Evolutionary conservation across 2,113 vertebrate genomes (phyloP).

Genomic region (Sinocyclocheilus grahami): DNA sequence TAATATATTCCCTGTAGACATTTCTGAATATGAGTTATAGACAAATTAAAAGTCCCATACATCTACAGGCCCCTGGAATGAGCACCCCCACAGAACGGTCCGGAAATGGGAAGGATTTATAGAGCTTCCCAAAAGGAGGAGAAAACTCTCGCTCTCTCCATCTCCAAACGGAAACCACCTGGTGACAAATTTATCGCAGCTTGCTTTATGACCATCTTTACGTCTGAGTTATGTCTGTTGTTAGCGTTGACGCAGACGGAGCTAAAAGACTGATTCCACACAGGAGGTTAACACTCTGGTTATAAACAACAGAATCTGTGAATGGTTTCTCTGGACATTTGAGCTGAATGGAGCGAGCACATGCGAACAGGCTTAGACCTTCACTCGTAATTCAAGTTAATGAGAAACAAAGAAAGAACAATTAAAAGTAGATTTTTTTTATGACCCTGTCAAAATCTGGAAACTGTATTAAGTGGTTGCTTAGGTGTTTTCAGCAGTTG

Average conservation of each 20-base stretch:
- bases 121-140: conserved; percentile 41
- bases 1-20: background rate
- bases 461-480: background rate
- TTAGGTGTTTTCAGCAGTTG: background rate
- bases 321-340: conserved; percentile 9
- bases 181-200: conserved; percentile 59
- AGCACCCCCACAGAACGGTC: conserved; percentile 52
- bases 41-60: conserved; percentile 30
- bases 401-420: background rate
- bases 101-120: conserved; percentile 69
- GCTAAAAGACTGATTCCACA: conserved; percentile 40
- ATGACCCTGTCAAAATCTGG: background rate
- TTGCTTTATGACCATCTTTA: conserved; percentile 50
- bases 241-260: conserved; percentile 35
- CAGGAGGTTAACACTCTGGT: background rate
- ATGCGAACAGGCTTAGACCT: background rate
- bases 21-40: conserved; percentile 4
- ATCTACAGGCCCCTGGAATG: conserved; percentile 46
- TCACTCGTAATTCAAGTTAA: conserved; percentile 4
- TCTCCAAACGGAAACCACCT: conserved; percentile 74
- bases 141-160: conserved; percentile 25
- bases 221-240: conserved; percentile 40
- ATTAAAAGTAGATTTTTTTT: background rate
- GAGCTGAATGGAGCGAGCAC: conserved; percentile 8
- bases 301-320: conserved; percentile 22